Conservation (phyloP, 2,888 invertebrate genomes). For the Hypena proboscidalis region DNA sequence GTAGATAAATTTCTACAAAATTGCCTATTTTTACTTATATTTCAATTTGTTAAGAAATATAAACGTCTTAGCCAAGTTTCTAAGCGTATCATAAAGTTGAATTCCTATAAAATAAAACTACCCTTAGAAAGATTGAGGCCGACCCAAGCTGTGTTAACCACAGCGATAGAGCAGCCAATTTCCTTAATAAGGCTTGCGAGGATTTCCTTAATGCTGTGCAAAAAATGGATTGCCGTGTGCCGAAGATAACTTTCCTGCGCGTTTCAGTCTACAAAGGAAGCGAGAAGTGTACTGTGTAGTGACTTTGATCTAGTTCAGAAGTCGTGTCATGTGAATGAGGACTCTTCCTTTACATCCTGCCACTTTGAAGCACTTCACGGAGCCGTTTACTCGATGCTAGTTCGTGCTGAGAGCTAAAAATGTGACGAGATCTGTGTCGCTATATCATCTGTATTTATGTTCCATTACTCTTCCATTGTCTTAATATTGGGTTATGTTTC, state of each 20-base stretch:
- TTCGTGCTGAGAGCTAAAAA: constrained; percentile 23
- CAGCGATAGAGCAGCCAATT: constrained; percentile 78
- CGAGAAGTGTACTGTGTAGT: constrained; percentile 20
- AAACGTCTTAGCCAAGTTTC: constrained; percentile 32
- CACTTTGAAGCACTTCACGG: constrained; percentile 24
- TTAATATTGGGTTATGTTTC: not conserved
- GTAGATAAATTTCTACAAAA: constrained; percentile 35
- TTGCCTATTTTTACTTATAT: constrained; percentile 31
- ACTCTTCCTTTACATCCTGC: constrained; percentile 28
- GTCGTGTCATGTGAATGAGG: constrained; percentile 30
- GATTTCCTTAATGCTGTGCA: constrained; percentile 77
- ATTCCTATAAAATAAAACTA: constrained; percentile 50
- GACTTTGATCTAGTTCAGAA: constrained; percentile 29
- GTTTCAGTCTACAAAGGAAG: constrained; percentile 28
- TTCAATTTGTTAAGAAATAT: constrained; percentile 46
- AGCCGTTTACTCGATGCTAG: constrained; percentile 14
- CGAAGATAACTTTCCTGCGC: constrained; percentile 50
- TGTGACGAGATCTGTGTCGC: constrained; percentile 13
- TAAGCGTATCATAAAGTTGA: constrained; percentile 52
- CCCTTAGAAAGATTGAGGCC: constrained; percentile 49
- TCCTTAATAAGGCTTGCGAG: constrained; percentile 77
- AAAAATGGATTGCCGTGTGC: constrained; percentile 72
- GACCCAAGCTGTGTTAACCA: constrained; percentile 61
- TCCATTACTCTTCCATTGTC: constrained; percentile 1
- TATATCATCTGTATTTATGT: constrained; percentile 1